Base-by-base conservation (phyloP, 1,140 invertebrate species). In the Brachionus manjavacas region DNA sequence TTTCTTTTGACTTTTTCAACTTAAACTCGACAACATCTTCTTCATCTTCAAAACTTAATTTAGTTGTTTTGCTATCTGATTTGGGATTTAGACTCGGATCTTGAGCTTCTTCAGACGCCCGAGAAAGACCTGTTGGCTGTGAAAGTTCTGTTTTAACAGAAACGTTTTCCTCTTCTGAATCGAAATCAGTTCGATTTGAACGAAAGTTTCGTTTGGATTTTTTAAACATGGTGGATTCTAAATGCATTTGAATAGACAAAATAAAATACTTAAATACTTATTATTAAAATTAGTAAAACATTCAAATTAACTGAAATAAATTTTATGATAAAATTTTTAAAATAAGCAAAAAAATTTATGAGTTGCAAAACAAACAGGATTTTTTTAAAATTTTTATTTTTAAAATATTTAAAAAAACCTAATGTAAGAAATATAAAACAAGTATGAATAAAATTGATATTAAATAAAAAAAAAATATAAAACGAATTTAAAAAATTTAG, bases 1-100 rank as follows among this genome's bases (percentile, higher is more conserved):
- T 96, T 86, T 96, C 94, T 12, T 94, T 95, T 9, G 95, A 96
- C 90, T 97, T 97, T 89, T 95, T 96, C 43, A 97, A 93, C 92
- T 95, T 94, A 90, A 97, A 97, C 20, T 92, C 93, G 87, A 95
- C 94, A 87, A 94, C 94, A 85, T 86, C 86, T 72, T 85, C 85
- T 39, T 86, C 86, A 39, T 86, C 81, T 20, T 84, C 84, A 78
- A 86, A 86, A 23, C 86, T 86, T 9, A 86, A 64, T 35, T 64
- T 81, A 28, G 35, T 81, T 6, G 52, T 14, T 85, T 70, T 66
- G 68, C 74, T 49, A 78, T 35, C 12, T 12, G 46, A 79, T 70
- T 84, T 14, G 49, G 81, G 3, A 49, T 60, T 60, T 23, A 43
- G 31, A 7, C 31, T 35, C 7, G 31, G 31, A 35, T 35, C 4